phyloP scores from a whole-genome alignment of 2,888 invertebrate genomes.

The Drosophila eohydei region DNA sequence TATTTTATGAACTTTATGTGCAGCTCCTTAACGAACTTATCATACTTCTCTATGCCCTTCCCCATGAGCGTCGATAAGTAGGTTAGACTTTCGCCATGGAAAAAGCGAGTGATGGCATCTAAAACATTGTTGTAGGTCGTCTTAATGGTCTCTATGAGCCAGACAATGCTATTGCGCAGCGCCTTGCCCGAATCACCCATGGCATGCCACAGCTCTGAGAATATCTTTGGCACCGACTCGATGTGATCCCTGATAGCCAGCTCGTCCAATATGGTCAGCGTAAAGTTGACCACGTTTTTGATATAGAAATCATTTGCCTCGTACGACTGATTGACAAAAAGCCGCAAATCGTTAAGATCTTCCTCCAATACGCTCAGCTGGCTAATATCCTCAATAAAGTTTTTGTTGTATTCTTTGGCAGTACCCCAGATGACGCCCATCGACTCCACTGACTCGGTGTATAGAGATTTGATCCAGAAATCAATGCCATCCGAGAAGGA shows the following conservation, averaged over 20 bases:
- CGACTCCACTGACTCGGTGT: constrained; percentile 89
- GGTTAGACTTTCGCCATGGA: constrained; percentile 91
- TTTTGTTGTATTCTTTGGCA: constrained; percentile 89
- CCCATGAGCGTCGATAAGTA: constrained; percentile 89
- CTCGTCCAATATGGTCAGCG: constrained; percentile 90
- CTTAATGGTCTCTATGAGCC: constrained; percentile 89
- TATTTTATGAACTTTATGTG: constrained; percentile 89
- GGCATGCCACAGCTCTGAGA: constrained; percentile 93
- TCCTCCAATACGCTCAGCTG: constrained; percentile 89
- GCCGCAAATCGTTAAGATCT: constrained; percentile 87
- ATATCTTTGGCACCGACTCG: constrained; percentile 91
- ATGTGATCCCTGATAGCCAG: constrained; percentile 91
- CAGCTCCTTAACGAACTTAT: constrained; percentile 91
- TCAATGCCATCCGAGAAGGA: constrained; percentile 86
- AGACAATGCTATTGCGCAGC: constrained; percentile 90
- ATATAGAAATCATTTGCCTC: constrained; percentile 93
- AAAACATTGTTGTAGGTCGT: constrained; percentile 89
- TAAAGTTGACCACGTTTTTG: constrained; percentile 90
- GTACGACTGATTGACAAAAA: constrained; percentile 91
- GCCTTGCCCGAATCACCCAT: constrained; percentile 94
- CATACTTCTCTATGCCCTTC: constrained; percentile 90
- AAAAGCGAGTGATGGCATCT: constrained; percentile 88
- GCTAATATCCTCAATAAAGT: constrained; percentile 90
- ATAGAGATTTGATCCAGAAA: constrained; percentile 89
- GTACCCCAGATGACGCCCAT: constrained; percentile 90